Evolutionary conservation across 2,888 invertebrate species (phyloP).

Genomic region (Petrolisthes manimaculis): DNA sequence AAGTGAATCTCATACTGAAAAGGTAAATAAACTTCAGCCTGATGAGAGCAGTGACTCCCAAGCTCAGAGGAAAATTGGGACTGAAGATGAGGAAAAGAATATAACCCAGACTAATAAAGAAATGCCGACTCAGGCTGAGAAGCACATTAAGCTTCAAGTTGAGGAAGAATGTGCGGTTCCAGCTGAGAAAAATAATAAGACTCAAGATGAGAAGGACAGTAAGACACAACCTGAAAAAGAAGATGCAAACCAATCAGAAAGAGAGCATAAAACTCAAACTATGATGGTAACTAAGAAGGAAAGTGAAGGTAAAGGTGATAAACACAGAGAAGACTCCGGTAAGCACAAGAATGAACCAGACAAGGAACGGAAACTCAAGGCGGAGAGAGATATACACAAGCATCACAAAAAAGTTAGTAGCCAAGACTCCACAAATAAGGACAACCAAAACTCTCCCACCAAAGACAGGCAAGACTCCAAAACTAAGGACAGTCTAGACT

Average conservation of each 20-base stretch:
- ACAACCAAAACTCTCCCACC: no score
- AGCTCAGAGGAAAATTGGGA: no score
- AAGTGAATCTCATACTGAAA: background rate
- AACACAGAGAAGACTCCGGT: background rate
- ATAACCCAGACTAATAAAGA: background rate
- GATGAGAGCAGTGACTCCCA: background rate
- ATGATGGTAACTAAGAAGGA: background rate
- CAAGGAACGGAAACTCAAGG: no score
- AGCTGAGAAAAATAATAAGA: background rate
- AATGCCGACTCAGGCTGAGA: background rate
- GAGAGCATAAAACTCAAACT: background rate
- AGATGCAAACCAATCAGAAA: background rate
- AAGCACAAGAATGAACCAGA: background rate
- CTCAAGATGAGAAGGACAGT: background rate
- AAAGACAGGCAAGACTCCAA: no score
- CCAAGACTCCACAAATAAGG: no score
- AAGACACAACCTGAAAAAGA: slow-evolving; percentile 1
- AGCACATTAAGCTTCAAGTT: background rate
- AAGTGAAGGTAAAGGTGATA: background rate
- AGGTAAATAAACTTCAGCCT: background rate
- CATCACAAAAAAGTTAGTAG: no score
- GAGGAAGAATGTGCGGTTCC: background rate
- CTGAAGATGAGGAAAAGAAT: no score
- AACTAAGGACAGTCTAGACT: no score
- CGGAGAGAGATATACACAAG: no score